phyloP scores from a whole-genome alignment of 1,140 invertebrate species.

The Prorops nasuta region DNA sequence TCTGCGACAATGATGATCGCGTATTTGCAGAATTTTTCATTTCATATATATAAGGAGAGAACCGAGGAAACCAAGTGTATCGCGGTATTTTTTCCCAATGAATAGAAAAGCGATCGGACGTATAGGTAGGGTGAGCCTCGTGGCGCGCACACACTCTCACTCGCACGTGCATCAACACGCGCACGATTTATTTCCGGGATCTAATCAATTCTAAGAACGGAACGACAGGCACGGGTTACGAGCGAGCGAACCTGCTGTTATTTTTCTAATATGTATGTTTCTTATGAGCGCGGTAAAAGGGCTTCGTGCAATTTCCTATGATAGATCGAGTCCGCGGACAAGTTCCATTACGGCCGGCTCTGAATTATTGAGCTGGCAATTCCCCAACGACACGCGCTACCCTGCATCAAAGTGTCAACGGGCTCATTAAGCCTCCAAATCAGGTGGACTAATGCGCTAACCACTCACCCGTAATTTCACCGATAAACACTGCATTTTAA shows the following conservation, averaged over 20 bases:
- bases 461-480: conserved; percentile 18
- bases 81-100: too few species aligned
- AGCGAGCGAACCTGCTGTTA: conserved; percentile 32
- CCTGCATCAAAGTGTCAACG: conserved; percentile 50
- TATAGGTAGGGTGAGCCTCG: too few species aligned
- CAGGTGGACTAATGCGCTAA: conserved; percentile 38
- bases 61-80: too few species aligned
- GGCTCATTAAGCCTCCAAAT: conserved; percentile 49
- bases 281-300: conserved; percentile 46
- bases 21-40: too few species aligned
- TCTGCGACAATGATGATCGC: too few species aligned
- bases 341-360: conserved; percentile 49
- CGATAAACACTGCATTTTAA: conserved; percentile 18
- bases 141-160: neutral
- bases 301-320: conserved; percentile 51
- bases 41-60: too few species aligned
- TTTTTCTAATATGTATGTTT: conserved; percentile 49
- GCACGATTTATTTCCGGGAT: conserved; percentile 42
- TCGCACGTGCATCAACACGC: conserved; percentile 8
- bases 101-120: too few species aligned
- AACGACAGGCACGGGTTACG: conserved; percentile 30
- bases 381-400: conserved; percentile 40
- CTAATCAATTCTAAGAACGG: conserved; percentile 47
- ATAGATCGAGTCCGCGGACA: conserved; percentile 52
- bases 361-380: conserved; percentile 56